A percentile compares a stretch with the other conserved stretches of the same genome.
Evolutionary conservation across 2,888 invertebrate species (phyloP).

Genomic region (Acanthoscelides obtectus): DNA sequence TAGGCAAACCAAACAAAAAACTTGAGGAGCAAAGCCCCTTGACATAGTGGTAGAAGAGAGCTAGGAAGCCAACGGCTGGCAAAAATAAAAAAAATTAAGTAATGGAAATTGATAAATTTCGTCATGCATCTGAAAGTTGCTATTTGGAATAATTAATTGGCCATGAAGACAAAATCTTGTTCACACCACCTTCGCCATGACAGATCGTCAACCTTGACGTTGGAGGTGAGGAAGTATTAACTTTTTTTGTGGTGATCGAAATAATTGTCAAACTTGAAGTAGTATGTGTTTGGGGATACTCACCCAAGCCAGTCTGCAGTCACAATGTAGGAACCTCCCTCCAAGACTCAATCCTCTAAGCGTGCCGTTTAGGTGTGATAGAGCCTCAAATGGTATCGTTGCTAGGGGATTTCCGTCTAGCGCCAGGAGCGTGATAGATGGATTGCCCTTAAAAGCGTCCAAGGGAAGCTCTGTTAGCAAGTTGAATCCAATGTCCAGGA

Average conservation of each 20-base stretch:
- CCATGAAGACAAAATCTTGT: background rate
- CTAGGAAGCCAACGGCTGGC: too few species aligned
- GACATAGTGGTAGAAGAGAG: too few species aligned
- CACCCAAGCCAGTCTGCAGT: slow-evolving; percentile 80
- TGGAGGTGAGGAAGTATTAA: too few species aligned
- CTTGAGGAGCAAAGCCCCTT: too few species aligned
- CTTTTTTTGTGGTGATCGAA: too few species aligned
- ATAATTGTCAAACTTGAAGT: too few species aligned
- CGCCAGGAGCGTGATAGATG: slow-evolving; percentile 79
- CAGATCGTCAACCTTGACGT: too few species aligned
- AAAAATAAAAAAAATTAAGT: too few species aligned
- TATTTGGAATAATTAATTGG: background rate
- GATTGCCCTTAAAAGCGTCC: slow-evolving; percentile 76
- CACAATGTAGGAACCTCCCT: slow-evolving; percentile 82
- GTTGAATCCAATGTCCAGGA: slow-evolving; percentile 90
- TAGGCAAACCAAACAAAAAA: too few species aligned
- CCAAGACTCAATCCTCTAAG: slow-evolving; percentile 83
- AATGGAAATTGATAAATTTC: too few species aligned
- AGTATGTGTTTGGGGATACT: slow-evolving; percentile 43
- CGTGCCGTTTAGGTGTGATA: slow-evolving; percentile 74
- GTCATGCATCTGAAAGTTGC: too few species aligned
- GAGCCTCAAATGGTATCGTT: slow-evolving; percentile 75
- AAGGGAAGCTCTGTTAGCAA: slow-evolving; percentile 75
- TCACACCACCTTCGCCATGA: too few species aligned
- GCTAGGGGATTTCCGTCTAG: slow-evolving; percentile 87